phyloP scores from a whole-genome alignment of 2,113 vertebrate species.

The Hyaena hyaena region DNA sequence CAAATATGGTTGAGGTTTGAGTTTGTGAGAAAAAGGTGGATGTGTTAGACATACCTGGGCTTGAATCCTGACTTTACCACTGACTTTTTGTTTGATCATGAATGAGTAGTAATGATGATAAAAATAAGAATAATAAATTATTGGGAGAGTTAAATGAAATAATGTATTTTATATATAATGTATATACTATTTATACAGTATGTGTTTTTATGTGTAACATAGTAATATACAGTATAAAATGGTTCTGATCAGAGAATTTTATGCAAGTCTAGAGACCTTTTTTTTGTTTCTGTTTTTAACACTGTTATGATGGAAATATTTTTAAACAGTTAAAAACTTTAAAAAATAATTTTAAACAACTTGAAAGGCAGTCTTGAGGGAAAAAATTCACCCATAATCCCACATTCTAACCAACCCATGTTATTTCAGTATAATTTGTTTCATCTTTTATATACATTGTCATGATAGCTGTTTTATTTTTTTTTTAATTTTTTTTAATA shows the following conservation, averaged over 20 bases:
- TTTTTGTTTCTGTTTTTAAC: background rate
- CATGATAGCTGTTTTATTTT: background rate
- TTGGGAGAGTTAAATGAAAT: conserved; percentile 23
- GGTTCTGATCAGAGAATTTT: conserved; percentile 3
- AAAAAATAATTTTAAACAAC: conserved; percentile 29
- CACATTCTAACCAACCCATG: background rate
- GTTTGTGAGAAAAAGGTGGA: background rate
- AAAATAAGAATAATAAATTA: background rate
- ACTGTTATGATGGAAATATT: background rate
- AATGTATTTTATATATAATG: background rate
- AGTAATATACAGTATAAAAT: background rate
- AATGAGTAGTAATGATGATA: background rate
- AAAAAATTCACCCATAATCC: background rate
- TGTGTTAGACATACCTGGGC: background rate
- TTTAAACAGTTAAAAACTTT: conserved; percentile 21
- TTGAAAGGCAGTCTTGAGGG: conserved; percentile 15
- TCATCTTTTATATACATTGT: background rate
- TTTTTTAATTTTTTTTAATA: too few species aligned
- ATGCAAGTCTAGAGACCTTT: background rate
- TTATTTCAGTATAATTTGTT: conserved; percentile 18
- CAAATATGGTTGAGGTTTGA: background rate
- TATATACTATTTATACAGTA: background rate
- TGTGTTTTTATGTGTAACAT: background rate
- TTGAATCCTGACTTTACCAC: background rate
- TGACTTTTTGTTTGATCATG: background rate